Evolutionary conservation across 2,797 vertebrate genomes (phyloP), one percentile per base, ranked within the genome.

Genomic region (Syngnathus acus): DNA sequence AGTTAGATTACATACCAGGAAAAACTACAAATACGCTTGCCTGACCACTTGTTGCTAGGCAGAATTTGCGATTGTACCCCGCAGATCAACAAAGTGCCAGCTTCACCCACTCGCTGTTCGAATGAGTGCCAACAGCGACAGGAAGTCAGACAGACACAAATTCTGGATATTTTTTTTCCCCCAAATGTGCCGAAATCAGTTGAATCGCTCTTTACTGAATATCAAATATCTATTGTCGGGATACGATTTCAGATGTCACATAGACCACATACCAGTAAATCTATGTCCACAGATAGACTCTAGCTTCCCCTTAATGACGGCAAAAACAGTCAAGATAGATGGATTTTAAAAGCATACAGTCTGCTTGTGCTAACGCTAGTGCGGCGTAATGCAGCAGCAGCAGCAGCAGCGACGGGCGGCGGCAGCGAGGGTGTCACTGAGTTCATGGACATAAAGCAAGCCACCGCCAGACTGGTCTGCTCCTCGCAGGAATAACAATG

Each of bases 381-480:
- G 65, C 74, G 82, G 80, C 75, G 80, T 86, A 86, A 87, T 87
- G 84, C 87, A 79, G 85, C 51, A 58, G 76, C 63, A 62, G 78
- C 19, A 4, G 84, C 45, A 55, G 11, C 42, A 1, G 42, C 42
- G 13, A 2, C 42, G 13, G 26, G 10, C 42, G 4, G 84, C 45
- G 55, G 77, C 65, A 64, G 78, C 9, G 6, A 54, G 64, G 67
- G 79, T 85, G 88, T 87, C 83, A 87, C 10, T 67, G 83, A 79
- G 88, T 88, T 88, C 86, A 85, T 74, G 79, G 82, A 84, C 86
- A 88, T 88, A 86, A 87, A 89, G 73, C 78, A 88, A 80, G 69
- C 70, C 75, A 72, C 76, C 67, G 78, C 80, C 85, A 87, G 83
- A 87, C 86, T 75, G 76, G 83, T 79, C 82, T 83, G 68, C 73